Conservation (phyloP, 2,797 vertebrate species). For the Syndactyla subalaris region DNA sequence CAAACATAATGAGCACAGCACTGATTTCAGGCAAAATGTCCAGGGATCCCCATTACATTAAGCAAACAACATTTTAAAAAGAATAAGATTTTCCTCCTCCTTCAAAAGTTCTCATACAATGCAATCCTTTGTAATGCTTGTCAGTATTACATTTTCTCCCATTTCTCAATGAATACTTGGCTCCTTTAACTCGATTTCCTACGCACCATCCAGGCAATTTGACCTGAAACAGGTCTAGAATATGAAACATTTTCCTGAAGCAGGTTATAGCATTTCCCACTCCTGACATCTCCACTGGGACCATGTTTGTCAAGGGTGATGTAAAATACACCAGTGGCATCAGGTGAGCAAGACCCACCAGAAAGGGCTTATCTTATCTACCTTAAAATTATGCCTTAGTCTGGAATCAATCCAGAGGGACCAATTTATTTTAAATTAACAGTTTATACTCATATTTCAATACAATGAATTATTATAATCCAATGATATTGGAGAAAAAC, state of each 20-base stretch:
- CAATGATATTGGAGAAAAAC: background rate
- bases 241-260: background rate
- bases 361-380: background rate
- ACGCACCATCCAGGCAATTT: background rate
- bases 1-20: background rate
- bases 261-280: background rate
- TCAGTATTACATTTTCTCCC: background rate
- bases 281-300: background rate
- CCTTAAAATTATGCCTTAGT: background rate
- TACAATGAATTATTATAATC: background rate
- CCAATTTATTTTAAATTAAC: background rate
- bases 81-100: background rate
- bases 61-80: background rate
- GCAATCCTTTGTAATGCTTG: constrained; percentile 15
- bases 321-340: background rate
- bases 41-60: background rate
- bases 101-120: constrained; percentile 5
- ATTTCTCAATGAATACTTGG: background rate
- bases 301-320: background rate
- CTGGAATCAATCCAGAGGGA: background rate
- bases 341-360: background rate
- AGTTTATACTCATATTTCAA: background rate
- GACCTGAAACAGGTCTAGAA: background rate
- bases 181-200: background rate
- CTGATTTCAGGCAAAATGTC: background rate